These are phyloP conservation scores for Porites rus DNA, from an alignment of 92 coral and sea anemone species.

Conservation along the genomic window DNA sequence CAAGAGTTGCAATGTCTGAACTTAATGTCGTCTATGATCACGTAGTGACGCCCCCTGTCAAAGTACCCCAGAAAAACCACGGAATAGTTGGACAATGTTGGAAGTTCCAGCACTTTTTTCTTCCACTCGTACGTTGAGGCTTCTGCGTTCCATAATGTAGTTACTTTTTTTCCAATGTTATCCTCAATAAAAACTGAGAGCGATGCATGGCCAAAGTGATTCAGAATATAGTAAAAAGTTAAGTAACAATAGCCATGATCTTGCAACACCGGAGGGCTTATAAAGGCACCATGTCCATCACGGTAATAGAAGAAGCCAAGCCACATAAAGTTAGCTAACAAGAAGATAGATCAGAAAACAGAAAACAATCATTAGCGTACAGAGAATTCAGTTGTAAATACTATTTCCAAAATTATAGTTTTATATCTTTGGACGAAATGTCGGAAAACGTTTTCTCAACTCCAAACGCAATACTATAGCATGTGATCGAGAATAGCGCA, in stretches of 20 bases:
- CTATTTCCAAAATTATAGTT: no score
- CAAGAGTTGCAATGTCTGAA: conserved; percentile 10
- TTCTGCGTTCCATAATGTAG: background rate
- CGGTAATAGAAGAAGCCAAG: background rate
- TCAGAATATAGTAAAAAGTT: conserved; percentile 4
- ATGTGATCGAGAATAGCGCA: no score
- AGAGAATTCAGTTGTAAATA: no score
- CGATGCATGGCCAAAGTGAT: background rate
- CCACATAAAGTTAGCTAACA: conserved; percentile 18
- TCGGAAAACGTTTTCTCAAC: no score
- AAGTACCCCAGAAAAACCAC: conserved; percentile 14
- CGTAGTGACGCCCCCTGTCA: background rate
- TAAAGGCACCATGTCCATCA: background rate
- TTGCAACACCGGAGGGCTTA: background rate
- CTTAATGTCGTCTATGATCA: background rate
- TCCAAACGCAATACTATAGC: no score
- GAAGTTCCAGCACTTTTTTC: conserved; percentile 14
- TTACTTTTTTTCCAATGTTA: background rate
- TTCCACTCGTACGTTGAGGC: background rate
- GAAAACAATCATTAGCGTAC: no score
- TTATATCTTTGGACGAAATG: no score
- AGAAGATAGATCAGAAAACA: no score
- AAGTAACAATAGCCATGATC: conserved; percentile 24
- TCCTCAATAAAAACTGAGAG: conserved; percentile 5
- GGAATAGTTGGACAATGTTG: background rate